phyloP scores from a whole-genome alignment of 2,113 vertebrate species.

The Myocastor coypus region DNA sequence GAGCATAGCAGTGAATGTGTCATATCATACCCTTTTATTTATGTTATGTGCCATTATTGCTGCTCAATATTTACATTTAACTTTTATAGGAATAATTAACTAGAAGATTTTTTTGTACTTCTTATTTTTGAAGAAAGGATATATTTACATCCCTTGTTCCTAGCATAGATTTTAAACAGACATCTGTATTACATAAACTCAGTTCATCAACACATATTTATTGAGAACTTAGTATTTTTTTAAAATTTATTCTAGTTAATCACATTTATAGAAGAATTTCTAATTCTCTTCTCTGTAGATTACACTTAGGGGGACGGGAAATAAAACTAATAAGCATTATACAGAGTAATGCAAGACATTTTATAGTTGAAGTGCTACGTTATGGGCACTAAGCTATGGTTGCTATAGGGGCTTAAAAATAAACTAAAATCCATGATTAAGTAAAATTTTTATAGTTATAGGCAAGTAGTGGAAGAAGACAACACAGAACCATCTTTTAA shows the following conservation, averaged over 20 bases:
- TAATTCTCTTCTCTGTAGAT: not conserved
- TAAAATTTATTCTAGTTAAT: conserved; percentile 26
- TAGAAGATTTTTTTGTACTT: not conserved
- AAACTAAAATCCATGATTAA: conserved; percentile 45
- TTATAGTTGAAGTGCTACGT: not conserved
- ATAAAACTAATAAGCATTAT: not conserved
- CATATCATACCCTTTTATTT: not conserved
- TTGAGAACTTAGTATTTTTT: conserved; percentile 36
- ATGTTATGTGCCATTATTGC: not conserved
- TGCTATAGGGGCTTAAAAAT: conserved; percentile 33
- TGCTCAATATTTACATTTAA: conserved; percentile 6
- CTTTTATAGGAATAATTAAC: not conserved
- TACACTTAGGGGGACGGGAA: not conserved
- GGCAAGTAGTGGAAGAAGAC: conserved; percentile 46
- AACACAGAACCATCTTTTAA: conserved; percentile 42
- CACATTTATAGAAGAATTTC: not conserved
- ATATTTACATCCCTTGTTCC: not conserved
- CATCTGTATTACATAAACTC: conserved; percentile 47
- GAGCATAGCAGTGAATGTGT: not conserved
- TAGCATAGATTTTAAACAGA: not conserved
- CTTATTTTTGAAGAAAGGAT: conserved; percentile 33
- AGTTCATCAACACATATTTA: conserved; percentile 22
- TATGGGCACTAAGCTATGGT: conserved; percentile 5
- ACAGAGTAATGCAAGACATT: not conserved
- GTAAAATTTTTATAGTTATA: conserved; percentile 49